phyloP scores from a whole-genome alignment of 2,797 vertebrate genomes.

The Sardinella longiceps region DNA sequence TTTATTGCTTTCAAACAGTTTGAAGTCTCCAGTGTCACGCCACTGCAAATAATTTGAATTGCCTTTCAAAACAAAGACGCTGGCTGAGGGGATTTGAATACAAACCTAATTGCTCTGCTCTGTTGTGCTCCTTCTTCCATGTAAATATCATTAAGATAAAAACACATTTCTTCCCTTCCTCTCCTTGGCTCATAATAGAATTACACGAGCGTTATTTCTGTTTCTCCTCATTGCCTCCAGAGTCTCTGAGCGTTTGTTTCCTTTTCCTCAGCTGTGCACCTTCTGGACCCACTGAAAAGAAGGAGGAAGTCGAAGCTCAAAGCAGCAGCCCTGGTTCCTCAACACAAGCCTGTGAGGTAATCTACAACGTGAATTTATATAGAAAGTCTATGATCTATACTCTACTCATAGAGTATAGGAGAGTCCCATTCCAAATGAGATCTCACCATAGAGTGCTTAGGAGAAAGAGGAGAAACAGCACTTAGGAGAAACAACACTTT shows the following conservation, averaged over 20 bases:
- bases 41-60: constrained; percentile 66
- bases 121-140: constrained; percentile 36
- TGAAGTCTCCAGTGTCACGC: constrained; percentile 63
- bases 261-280: constrained; percentile 63
- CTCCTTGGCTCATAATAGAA: constrained; percentile 43
- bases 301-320: not conserved
- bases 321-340: not conserved
- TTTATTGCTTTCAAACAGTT: constrained; percentile 62
- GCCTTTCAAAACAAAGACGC: constrained; percentile 61
- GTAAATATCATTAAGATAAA: constrained; percentile 53
- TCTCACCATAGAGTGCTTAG: too few species aligned
- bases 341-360: not conserved
- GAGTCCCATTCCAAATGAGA: too few species aligned
- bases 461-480: too few species aligned
- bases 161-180: constrained; percentile 35
- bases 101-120: constrained; percentile 55
- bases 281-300: constrained; percentile 71
- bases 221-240: constrained; percentile 28
- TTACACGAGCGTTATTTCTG: constrained; percentile 54
- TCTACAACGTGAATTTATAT: not conserved
- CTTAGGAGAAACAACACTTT: too few species aligned
- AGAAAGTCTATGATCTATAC: too few species aligned
- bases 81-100: constrained; percentile 51
- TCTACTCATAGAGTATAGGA: too few species aligned
- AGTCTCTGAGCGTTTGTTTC: not conserved